Evolutionary conservation across 2,888 invertebrate species (phyloP), one percentile per base, ranked within the genome.

Genomic region (Notodonta ziczac): DNA sequence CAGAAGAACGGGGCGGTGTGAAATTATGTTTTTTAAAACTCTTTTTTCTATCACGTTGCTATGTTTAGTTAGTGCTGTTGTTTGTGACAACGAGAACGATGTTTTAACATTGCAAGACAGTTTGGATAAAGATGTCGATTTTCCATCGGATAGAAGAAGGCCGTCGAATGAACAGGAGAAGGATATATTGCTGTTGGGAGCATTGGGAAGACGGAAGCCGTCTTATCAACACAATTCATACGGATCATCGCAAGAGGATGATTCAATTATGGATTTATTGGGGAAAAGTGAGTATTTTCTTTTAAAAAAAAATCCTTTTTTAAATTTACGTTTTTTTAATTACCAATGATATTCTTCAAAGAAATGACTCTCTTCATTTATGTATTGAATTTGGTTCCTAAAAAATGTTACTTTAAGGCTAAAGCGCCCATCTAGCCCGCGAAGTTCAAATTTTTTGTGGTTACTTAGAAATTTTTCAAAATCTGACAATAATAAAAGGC

Each of bases 231-330:
- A 94, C 14, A 84, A 77, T 61, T 77, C 82, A 0, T 87, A 90
- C 57, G 81, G 86, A 32, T 80, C 89, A 0, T 85, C 92, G 1
- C 94, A 95, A 61, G 94, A 94, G 65, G 95, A 97, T 76, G 95
- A 96, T 76, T 96, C 96, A 57, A 95, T 97, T 67, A 96, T 97
- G 95, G 97, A 97, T 85, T 96, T 97, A 94, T 92, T 97, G 80
- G 97, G 97, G 67, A 96, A 97, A 95, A 97, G 97, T 97, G 95
- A 93, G 96, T 93, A 82, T 46, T 6, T 10, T 42, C 42, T 9
- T 10, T 10, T 3, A 40, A 7, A 40, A 40, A 9, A 40, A 40
- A 40, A 10, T 42, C 12, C 10, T 12, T 42, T 42, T 42, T 3
- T 12, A 42, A 10, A 10, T 10, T 35, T 4, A 24, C 24, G 1